Base-by-base conservation (phyloP, 2,797 vertebrate genomes). In the Catostomus latipinnis region DNA sequence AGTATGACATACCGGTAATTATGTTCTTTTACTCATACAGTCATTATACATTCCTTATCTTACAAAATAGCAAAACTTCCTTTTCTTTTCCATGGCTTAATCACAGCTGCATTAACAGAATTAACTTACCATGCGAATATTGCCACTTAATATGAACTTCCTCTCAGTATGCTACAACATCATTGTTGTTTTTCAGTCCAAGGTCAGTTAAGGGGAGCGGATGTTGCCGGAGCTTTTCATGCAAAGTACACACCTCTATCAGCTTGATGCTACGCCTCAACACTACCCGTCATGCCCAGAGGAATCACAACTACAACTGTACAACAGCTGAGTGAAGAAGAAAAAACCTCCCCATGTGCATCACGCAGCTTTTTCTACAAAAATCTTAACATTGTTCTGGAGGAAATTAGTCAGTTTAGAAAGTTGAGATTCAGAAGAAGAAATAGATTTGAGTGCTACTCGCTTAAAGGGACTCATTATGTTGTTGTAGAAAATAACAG, bases 161-260 rank as follows among this genome's bases (percentile, higher is more conserved):
- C 92, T 92, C 78, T 60, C 62, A 76, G 85, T 86, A 86, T 89
- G 90, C 83, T 89, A 82, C 82, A 88, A 86, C 88, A 91, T 90
- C 82, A 93, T 91, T 94, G 90, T 93, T 93, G 89, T 93, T 93
- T 90, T 85, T 90, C 82, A 84, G 87, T 88, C 82, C 85, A 88
- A 90, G 88, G 88, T 90, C 89, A 88, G 82, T 73, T 71, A 73
- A 83, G 77, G 85, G 86, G 83, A 88, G 85, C 68, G 86, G 83
- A 83, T 87, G 84, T 87, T 82, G 83, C 81, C 80, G 6, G 7
- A 34, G 48, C 63, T 54, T 82, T 88, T 85, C 57, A 74, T 13
- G 6, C 48, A 68, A 71, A 76, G 76, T 61, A 60, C 22, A 10
- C 53, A 58, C 49, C 22, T 69, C 69, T 86, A 67, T 80, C 61